These are phyloP conservation scores for Ophioninae sp. DNA, from an alignment of 2,888 invertebrate genomes.

Conservation along the genomic window DNA sequence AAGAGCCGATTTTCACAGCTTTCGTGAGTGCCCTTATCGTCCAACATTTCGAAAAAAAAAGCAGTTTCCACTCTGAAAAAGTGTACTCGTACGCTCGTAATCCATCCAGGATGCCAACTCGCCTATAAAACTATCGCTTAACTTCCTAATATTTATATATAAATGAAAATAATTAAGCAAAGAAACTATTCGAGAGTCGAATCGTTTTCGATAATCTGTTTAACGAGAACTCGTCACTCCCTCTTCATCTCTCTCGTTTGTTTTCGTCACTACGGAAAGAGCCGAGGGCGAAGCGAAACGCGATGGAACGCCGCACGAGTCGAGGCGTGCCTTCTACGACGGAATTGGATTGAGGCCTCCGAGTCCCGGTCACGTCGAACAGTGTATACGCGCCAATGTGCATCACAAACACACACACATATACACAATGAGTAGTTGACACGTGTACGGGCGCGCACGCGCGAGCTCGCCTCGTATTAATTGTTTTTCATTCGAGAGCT, in stretches of 20 bases:
- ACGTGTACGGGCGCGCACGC: background rate
- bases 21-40: too few relatives aligned
- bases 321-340: conserved; percentile 36
- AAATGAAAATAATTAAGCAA: too few relatives aligned
- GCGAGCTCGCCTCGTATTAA: conserved; percentile 23
- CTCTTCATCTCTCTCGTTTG: background rate
- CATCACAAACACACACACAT: background rate
- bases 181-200: too few relatives aligned
- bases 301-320: conserved; percentile 8
- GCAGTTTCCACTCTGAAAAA: too few relatives aligned
- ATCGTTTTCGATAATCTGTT: background rate
- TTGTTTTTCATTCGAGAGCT: conserved; percentile 43
- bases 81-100: too few relatives aligned
- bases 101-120: too few relatives aligned
- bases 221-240: background rate
- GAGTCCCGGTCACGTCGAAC: conserved; percentile 48
- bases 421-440: background rate
- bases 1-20: too few relatives aligned
- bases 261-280: background rate
- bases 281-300: conserved; percentile 2
- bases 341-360: conserved; percentile 61
- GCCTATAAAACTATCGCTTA: too few relatives aligned
- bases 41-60: too few relatives aligned
- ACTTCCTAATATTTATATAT: too few relatives aligned
- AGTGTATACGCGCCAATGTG: background rate